phyloP scores from a whole-genome alignment of 2,113 vertebrate genomes.

The Triplophysa dalaica region DNA sequence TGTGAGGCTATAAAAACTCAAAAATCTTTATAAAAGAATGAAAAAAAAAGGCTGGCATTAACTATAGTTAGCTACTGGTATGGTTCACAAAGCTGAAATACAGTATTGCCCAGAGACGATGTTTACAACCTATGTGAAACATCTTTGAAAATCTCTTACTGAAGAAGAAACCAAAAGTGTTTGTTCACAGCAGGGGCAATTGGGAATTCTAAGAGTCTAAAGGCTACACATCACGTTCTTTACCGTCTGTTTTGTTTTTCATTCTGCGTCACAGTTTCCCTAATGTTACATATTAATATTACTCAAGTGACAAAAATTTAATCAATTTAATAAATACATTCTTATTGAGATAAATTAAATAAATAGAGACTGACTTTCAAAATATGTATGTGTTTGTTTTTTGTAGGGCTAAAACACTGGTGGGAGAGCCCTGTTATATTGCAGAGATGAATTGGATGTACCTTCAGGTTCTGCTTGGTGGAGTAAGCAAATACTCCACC shows the following conservation, averaged over 20 bases:
- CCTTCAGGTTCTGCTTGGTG: constrained; percentile 77
- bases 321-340: no score
- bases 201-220: background rate
- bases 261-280: no score
- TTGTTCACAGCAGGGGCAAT: background rate
- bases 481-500: constrained; percentile 92
- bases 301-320: no score
- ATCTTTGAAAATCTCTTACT: background rate
- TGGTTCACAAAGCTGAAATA: background rate
- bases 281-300: no score
- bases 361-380: background rate
- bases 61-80: no score
- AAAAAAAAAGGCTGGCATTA: no score
- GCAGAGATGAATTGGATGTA: constrained; percentile 86
- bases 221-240: background rate
- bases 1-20: no score
- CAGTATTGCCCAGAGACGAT: background rate
- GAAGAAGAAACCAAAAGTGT: background rate
- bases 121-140: background rate
- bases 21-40: no score
- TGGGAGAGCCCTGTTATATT: background rate
- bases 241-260: no score
- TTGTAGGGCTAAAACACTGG: background rate
- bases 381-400: background rate
- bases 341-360: no score